Percentiles rank a stretch among this genome's conserved stretches.
These are phyloP conservation scores for Clamator glandarius DNA, from an alignment of 2,797 vertebrate species.

Conservation along the genomic window DNA sequence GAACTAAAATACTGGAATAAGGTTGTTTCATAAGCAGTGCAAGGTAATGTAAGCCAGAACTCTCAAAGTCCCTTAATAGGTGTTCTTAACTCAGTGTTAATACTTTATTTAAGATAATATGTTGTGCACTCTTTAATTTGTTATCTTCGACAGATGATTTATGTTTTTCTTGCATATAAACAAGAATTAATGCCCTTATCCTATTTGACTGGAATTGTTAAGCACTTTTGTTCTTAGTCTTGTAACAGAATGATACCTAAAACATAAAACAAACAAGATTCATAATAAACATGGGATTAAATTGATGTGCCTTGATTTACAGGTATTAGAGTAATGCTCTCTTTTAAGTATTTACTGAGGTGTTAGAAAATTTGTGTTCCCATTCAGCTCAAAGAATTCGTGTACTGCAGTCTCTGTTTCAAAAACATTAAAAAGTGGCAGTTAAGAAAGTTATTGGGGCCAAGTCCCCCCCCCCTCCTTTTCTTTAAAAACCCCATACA, in stretches of 20 bases:
- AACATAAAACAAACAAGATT: conserved; percentile 61
- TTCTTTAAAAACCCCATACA: neutral
- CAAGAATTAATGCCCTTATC: conserved; percentile 41
- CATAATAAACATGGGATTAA: conserved; percentile 47
- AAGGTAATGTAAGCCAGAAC: conserved; percentile 64
- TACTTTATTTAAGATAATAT: conserved; percentile 59
- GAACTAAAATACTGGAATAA: conserved; percentile 56
- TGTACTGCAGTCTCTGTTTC: conserved; percentile 4
- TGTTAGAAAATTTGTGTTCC: conserved; percentile 29
- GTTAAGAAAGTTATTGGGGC: neutral
- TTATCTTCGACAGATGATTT: conserved; percentile 37
- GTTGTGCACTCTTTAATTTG: conserved; percentile 49
- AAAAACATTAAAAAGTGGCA: neutral
- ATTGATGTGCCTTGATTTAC: conserved; percentile 58
- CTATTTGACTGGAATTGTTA: conserved; percentile 49
- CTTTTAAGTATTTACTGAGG: conserved; percentile 22
- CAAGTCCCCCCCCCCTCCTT: too few relatives aligned
- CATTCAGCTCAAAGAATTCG: neutral
- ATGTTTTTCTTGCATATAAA: conserved; percentile 49
- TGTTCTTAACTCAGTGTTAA: conserved; percentile 64
- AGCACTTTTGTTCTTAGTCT: conserved; percentile 20
- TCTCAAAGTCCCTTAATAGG: conserved; percentile 64
- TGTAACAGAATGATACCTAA: conserved; percentile 53
- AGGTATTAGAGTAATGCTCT: neutral
- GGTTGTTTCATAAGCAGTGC: conserved; percentile 26